A percentile compares a stretch with the other conserved stretches of the same genome.
These are phyloP conservation scores for Coranthus polyacanthus DNA, from an alignment of 2,797 vertebrate species.

Conservation along the genomic window DNA sequence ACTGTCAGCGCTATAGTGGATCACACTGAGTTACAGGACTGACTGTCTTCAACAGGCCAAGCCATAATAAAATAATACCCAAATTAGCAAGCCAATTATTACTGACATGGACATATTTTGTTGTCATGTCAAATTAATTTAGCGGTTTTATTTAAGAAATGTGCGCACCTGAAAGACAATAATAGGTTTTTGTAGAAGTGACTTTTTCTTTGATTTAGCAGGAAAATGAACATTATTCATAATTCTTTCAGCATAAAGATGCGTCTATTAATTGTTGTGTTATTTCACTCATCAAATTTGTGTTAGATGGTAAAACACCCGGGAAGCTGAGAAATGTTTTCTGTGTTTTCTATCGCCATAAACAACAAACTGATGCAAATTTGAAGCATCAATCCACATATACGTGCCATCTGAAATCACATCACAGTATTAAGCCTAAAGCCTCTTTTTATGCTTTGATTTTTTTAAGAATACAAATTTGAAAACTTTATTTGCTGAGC, in stretches of 20 bases:
- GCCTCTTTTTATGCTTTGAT: not conserved
- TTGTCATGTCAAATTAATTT: constrained; percentile 32
- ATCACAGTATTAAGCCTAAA: not conserved
- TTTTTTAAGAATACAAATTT: not conserved
- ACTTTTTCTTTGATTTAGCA: not conserved
- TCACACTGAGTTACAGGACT: constrained; percentile 49
- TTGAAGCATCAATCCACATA: not conserved
- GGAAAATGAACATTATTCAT: not conserved
- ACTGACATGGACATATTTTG: constrained; percentile 16
- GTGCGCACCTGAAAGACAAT: not conserved
- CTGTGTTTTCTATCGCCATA: not conserved
- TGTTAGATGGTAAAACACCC: not conserved
- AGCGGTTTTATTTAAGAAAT: not conserved
- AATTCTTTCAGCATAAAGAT: not conserved
- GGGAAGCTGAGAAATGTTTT: not conserved
- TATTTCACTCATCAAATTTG: not conserved
- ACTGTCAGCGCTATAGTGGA: constrained; percentile 57
- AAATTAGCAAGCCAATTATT: constrained; percentile 39
- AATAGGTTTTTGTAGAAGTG: not conserved
- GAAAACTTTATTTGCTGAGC: constrained; percentile 1
- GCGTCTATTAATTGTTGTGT: not conserved
- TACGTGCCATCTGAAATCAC: constrained; percentile 1
- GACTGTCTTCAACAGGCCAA: constrained; percentile 46
- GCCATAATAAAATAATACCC: constrained; percentile 29
- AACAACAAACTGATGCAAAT: constrained; percentile 14